Evolutionary conservation across 23 tunicate genomes (phyloP).

Genomic region (Styela plicata): DNA sequence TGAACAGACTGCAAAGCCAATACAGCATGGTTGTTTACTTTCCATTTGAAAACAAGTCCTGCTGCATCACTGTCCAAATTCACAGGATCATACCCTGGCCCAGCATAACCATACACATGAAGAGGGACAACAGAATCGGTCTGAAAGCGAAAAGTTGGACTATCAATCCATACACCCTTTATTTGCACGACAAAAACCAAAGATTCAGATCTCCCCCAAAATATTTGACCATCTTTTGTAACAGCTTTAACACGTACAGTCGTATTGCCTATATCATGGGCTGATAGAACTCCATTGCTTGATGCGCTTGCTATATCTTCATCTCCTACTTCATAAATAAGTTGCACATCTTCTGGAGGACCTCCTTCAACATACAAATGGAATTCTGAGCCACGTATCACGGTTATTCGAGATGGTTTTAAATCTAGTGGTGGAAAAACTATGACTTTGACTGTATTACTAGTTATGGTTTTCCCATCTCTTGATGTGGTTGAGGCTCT

Average conservation of each 20-base stretch:
- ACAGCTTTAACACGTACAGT: slow-evolving; percentile 16
- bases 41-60: slow-evolving; percentile 74
- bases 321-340: slow-evolving; percentile 9
- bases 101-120: slow-evolving; percentile 50
- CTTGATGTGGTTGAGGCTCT: slow-evolving; percentile 20
- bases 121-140: slow-evolving; percentile 72
- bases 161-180: slow-evolving; percentile 54
- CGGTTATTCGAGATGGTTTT: slow-evolving; percentile 11
- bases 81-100: slow-evolving; percentile 41
- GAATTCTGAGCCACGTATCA: slow-evolving; percentile 21
- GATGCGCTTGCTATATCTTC: slow-evolving; percentile 11
- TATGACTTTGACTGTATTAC: slow-evolving; percentile 10
- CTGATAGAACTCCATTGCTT: not conserved
- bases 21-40: slow-evolving; percentile 61
- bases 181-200: slow-evolving; percentile 52
- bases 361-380: slow-evolving; percentile 36
- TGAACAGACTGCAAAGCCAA: slow-evolving; percentile 52
- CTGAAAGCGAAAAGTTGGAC: slow-evolving; percentile 61
- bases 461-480: slow-evolving; percentile 23
- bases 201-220: slow-evolving; percentile 33
- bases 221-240: slow-evolving; percentile 27
- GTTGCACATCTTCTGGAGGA: slow-evolving; percentile 34
- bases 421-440: slow-evolving; percentile 23
- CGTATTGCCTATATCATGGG: slow-evolving; percentile 9
- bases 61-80: slow-evolving; percentile 68